Evolutionary conservation across 2,797 vertebrate species (phyloP).

Genomic region (Erpetoichthys calabaricus): DNA sequence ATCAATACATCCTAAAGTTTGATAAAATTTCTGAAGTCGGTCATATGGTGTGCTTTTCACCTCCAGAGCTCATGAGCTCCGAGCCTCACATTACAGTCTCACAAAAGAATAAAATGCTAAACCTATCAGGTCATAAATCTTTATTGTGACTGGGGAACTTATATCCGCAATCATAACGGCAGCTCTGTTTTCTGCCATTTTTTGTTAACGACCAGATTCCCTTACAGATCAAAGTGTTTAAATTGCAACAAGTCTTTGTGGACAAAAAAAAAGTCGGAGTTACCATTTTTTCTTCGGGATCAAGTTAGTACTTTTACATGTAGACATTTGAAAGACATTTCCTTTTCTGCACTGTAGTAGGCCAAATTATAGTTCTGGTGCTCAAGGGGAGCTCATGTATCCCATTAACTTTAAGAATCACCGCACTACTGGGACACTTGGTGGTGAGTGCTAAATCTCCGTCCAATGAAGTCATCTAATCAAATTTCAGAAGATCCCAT

Average conservation of each 20-base stretch:
- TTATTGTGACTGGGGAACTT: background rate
- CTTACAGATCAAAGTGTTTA: background rate
- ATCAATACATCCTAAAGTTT: too few species aligned
- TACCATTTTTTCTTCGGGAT: constrained; percentile 38
- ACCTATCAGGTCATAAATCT: constrained; percentile 2
- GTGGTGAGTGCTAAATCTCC: constrained; percentile 43
- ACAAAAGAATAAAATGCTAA: background rate
- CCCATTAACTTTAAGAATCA: constrained; percentile 18
- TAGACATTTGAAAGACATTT: constrained; percentile 44
- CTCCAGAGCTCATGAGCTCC: too few species aligned
- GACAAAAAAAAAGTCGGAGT: constrained; percentile 39
- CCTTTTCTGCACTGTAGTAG: constrained; percentile 23
- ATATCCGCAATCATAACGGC: background rate
- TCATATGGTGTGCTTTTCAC: too few species aligned
- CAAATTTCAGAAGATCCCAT: constrained; percentile 29
- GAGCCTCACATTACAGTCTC: too few species aligned
- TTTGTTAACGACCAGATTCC: constrained; percentile 2
- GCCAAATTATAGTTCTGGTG: constrained; percentile 15
- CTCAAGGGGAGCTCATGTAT: constrained; percentile 24
- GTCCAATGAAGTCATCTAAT: constrained; percentile 28
- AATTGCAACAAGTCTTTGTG: constrained; percentile 44
- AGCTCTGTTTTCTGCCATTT: background rate
- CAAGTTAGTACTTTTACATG: constrained; percentile 23
- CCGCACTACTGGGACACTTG: constrained; percentile 18
- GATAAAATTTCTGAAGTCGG: too few species aligned